These are phyloP conservation scores for Nematolebias whitei DNA, from an alignment of 2,113 vertebrate genomes.

Conservation along the genomic window DNA sequence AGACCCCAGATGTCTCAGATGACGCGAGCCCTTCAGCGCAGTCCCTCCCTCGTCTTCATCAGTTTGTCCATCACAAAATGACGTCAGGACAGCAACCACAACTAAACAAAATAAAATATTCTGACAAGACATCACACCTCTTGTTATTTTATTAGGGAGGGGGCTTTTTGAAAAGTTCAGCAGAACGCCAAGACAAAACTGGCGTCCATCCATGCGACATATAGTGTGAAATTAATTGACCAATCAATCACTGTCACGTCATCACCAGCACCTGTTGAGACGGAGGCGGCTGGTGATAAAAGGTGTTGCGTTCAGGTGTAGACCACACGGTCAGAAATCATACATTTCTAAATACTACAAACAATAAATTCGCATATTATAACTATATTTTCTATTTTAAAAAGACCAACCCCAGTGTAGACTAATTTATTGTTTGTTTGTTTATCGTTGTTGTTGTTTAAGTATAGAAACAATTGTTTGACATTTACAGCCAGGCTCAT, in stretches of 20 bases:
- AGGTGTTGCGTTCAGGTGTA: not conserved
- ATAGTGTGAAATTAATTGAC: slow-evolving; percentile 18
- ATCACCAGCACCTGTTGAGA: slow-evolving; percentile 5
- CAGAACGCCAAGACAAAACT: not conserved
- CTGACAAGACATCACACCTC: slow-evolving; percentile 9
- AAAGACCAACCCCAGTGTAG: too few relatives aligned
- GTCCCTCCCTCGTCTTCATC: not conserved
- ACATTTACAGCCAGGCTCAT: too few relatives aligned
- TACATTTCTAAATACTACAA: not conserved
- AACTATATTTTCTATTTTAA: too few relatives aligned
- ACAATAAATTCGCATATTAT: not conserved
- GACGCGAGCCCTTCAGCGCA: not conserved
- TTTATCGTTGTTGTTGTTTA: not conserved
- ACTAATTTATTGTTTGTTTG: not conserved
- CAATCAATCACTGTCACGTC: slow-evolving; percentile 20
- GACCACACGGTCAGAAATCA: not conserved
- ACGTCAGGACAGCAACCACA: not conserved
- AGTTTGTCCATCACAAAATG: not conserved
- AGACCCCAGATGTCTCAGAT: not conserved
- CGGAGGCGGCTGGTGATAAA: not conserved
- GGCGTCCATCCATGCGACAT: not conserved
- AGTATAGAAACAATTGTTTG: not conserved
- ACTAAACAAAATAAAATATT: not conserved
- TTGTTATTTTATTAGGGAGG: not conserved
- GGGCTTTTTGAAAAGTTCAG: not conserved